Conservation (phyloP, 2,113 vertebrate genomes). For the Lanius ludovicianus region DNA sequence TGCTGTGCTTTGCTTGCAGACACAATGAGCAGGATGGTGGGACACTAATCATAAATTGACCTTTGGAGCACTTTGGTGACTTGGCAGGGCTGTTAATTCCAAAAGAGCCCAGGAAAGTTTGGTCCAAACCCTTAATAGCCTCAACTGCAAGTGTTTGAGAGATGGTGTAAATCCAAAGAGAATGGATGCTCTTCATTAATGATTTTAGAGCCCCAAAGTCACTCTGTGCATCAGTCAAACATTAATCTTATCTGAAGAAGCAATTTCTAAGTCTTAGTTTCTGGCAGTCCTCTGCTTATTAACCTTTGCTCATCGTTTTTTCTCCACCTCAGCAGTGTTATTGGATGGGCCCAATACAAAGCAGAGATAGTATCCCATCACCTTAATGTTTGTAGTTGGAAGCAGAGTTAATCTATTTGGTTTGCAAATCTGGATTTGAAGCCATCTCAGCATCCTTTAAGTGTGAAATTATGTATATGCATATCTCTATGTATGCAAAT, state of each 20-base stretch:
- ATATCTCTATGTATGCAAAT: not conserved
- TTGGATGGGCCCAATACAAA: not conserved
- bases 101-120: not conserved
- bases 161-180: not conserved
- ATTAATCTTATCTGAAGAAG: not conserved
- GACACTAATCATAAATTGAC: slow-evolving; percentile 12
- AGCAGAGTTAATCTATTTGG: not conserved
- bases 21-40: not conserved
- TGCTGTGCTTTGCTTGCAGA: not conserved
- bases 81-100: not conserved
- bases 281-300: slow-evolving; percentile 19
- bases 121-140: not conserved
- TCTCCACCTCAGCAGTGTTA: not conserved
- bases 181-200: not conserved
- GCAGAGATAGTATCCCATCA: not conserved
- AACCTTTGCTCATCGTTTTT: slow-evolving; percentile 1
- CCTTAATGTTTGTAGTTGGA: not conserved
- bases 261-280: not conserved
- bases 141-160: not conserved
- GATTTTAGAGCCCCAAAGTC: not conserved
- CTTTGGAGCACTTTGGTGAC: slow-evolving; percentile 41
- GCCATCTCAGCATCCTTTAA: not conserved
- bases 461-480: not conserved
- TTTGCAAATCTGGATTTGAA: not conserved
- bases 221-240: not conserved